Conservation (phyloP, 2,888 invertebrate genomes). For the Griposia aprilina region DNA sequence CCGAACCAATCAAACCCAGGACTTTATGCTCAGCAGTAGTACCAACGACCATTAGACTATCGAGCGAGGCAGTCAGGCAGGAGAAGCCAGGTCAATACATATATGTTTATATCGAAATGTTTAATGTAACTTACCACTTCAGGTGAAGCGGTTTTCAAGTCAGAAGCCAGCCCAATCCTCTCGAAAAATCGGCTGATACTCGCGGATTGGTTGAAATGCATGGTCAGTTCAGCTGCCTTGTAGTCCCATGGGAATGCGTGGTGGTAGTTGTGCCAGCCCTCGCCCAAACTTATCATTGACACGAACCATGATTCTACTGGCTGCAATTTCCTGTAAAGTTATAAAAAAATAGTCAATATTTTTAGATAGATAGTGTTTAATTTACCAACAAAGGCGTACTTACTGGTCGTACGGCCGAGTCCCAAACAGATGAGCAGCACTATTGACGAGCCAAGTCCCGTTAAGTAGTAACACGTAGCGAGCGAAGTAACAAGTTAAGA, state of each 20-base stretch:
- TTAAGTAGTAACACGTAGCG: constrained; percentile 92
- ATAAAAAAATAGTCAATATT: constrained; percentile 17
- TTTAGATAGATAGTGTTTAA: neutral
- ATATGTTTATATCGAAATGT: neutral
- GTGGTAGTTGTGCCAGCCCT: constrained; percentile 98
- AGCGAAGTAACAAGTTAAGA: constrained; percentile 91
- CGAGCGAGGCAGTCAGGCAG: neutral
- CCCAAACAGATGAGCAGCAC: constrained; percentile 95
- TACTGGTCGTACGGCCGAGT: constrained; percentile 94
- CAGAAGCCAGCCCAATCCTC: constrained; percentile 91
- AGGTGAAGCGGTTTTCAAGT: constrained; percentile 89
- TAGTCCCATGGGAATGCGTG: constrained; percentile 98
- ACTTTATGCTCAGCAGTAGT: neutral
- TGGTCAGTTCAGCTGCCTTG: constrained; percentile 96
- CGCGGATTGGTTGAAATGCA: constrained; percentile 91
- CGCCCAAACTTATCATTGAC: constrained; percentile 93
- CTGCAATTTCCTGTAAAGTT: constrained; percentile 92
- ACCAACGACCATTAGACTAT: neutral
- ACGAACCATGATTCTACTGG: constrained; percentile 95
- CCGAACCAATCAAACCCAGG: too few species aligned
- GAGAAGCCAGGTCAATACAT: neutral
- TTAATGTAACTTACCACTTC: constrained; percentile 77
- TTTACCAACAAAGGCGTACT: constrained; percentile 69
- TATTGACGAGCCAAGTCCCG: constrained; percentile 95
- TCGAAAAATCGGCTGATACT: constrained; percentile 91